These are phyloP conservation scores for Folsomia manolachei DNA, from an alignment of 2,888 invertebrate species.

Conservation along the genomic window DNA sequence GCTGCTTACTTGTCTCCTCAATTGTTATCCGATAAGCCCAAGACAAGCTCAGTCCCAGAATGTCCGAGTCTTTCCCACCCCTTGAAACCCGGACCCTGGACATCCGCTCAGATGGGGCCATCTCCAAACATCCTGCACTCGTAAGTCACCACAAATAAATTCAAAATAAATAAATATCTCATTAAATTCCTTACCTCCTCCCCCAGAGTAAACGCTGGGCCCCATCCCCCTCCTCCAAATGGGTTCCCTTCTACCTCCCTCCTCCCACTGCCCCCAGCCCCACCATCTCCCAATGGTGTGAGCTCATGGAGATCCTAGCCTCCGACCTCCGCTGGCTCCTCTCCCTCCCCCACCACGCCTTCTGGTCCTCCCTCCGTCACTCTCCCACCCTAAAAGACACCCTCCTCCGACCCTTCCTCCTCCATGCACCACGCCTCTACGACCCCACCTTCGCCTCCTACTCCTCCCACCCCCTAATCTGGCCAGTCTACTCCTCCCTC, in stretches of 20 bases:
- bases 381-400: conserved; percentile 63
- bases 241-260: conserved; percentile 62
- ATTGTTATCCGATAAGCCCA: no score
- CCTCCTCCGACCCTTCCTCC: conserved; percentile 68
- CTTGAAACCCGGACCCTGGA: no score
- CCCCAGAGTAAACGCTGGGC: conserved; percentile 64
- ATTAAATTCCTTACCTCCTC: no score
- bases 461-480: conserved; percentile 56
- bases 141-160: no score
- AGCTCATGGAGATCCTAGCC: conserved; percentile 61
- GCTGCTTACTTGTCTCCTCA: no score
- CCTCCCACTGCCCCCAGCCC: conserved; percentile 53
- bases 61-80: no score
- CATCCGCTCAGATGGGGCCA: no score
- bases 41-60: no score
- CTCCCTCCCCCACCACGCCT: conserved; percentile 67
- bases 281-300: conserved; percentile 66
- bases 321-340: conserved; percentile 70
- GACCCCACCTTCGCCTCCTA: conserved; percentile 54
- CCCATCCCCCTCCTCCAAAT: conserved; percentile 56
- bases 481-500: conserved; percentile 62
- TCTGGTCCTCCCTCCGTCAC: conserved; percentile 62
- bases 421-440: conserved; percentile 70
- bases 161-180: no score
- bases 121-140: no score